Conservation (phyloP, 2,888 invertebrate species). For the Drymonia ruficornis region DNA sequence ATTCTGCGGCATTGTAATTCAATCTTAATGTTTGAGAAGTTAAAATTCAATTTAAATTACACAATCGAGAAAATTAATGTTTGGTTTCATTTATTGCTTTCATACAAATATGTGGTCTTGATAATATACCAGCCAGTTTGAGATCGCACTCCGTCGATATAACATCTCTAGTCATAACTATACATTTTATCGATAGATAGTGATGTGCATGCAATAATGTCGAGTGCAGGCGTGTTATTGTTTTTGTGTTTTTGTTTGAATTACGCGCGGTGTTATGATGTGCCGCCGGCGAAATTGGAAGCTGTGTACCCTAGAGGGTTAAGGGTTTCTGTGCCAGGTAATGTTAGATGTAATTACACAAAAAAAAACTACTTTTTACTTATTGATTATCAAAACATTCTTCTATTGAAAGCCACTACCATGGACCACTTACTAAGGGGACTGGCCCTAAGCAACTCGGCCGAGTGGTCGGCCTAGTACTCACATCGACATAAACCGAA, state of each 20-base stretch:
- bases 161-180: conserved; percentile 4
- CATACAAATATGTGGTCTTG: background rate
- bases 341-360: conserved; percentile 6
- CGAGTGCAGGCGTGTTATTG: conserved; percentile 14
- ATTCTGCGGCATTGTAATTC: background rate
- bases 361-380: too few relatives aligned
- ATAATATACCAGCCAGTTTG: background rate
- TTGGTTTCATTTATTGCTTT: background rate
- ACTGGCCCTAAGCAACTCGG: too few relatives aligned
- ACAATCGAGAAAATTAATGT: background rate
- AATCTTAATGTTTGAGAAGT: background rate
- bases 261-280: conserved; percentile 51
- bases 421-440: too few relatives aligned
- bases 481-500: too few relatives aligned
- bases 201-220: conserved; percentile 20
- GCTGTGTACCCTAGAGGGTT: conserved; percentile 86
- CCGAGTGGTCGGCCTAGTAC: too few relatives aligned
- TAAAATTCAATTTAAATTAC: background rate
- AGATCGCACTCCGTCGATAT: background rate
- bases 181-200: background rate
- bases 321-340: conserved; percentile 86
- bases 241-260: conserved; percentile 22
- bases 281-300: conserved; percentile 83
- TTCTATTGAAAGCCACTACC: too few relatives aligned
- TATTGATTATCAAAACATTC: too few relatives aligned